Evolutionary conservation across 1,140 invertebrate genomes (phyloP).

Genomic region (Drosophila ficusphila): DNA sequence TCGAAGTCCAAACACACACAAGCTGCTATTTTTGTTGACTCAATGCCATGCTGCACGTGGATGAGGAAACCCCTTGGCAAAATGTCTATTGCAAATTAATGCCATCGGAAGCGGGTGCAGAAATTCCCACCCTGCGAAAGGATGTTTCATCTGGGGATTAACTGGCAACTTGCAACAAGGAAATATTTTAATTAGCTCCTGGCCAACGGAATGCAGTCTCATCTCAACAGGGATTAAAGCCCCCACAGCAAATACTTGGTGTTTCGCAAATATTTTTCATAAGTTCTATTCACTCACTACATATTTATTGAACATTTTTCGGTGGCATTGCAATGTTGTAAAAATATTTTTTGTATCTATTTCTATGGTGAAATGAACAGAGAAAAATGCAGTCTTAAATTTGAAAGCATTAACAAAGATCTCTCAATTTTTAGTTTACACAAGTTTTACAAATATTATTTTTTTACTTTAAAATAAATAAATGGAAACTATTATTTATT

Average conservation of each 20-base stretch:
- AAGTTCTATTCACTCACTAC: no score
- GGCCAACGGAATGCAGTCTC: background rate
- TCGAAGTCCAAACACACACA: conserved; percentile 1
- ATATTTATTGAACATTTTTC: background rate
- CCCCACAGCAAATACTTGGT: background rate
- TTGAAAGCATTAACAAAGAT: no score
- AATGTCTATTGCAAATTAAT: background rate
- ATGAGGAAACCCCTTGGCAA: background rate
- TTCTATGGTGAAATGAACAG: no score
- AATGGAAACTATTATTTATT: no score
- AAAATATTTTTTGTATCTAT: no score
- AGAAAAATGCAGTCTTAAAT: no score
- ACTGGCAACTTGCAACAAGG: background rate
- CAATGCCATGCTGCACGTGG: background rate
- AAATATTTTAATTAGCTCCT: conserved; percentile 2
- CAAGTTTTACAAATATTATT: no score
- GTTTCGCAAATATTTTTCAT: background rate
- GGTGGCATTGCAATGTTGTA: background rate
- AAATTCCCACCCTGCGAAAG: background rate
- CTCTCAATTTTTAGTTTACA: no score
- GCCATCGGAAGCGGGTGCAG: background rate
- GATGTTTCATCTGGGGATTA: background rate
- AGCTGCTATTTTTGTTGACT: conserved; percentile 3
- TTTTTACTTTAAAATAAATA: no score
- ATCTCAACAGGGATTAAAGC: background rate